Evolutionary conservation across 2,888 invertebrate species (phyloP).

Genomic region (Parnassius smintheus): DNA sequence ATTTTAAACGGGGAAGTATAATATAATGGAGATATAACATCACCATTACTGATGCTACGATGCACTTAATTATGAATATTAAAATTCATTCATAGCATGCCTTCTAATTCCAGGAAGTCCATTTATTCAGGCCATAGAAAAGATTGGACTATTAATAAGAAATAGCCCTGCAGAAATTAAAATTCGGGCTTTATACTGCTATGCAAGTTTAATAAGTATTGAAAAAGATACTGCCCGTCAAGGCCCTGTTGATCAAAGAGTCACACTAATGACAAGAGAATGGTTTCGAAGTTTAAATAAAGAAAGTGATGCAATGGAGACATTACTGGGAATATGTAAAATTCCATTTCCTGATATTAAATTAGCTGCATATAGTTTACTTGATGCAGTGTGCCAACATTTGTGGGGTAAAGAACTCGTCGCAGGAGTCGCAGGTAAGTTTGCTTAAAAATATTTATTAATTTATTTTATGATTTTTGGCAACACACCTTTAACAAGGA

Average conservation of each 20-base stretch:
- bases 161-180: conserved; percentile 84
- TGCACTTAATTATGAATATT: too few species aligned
- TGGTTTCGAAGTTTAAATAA: conserved; percentile 70
- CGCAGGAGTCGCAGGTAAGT: conserved; percentile 84
- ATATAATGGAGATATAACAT: too few species aligned
- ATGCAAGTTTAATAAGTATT: conserved; percentile 81
- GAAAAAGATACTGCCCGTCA: conserved; percentile 59
- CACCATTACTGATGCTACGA: too few species aligned
- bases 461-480: too few species aligned
- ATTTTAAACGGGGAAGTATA: too few species aligned
- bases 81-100: too few species aligned
- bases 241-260: conserved; percentile 64
- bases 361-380: conserved; percentile 83
- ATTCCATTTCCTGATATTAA: conserved; percentile 92
- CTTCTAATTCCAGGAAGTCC: conserved; percentile 51
- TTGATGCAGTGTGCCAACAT: conserved; percentile 85
- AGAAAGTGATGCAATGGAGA: conserved; percentile 77
- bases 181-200: conserved; percentile 84
- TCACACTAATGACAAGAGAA: conserved; percentile 74
- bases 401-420: conserved; percentile 91
- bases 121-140: conserved; percentile 77
- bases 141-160: conserved; percentile 80
- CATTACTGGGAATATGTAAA: conserved; percentile 83
- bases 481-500: too few species aligned
- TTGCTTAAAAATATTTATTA: neutral